Evolutionary conservation across 2,888 invertebrate species (phyloP), one percentile per base, ranked within the genome.

Genomic region (Lamproptera curius): DNA sequence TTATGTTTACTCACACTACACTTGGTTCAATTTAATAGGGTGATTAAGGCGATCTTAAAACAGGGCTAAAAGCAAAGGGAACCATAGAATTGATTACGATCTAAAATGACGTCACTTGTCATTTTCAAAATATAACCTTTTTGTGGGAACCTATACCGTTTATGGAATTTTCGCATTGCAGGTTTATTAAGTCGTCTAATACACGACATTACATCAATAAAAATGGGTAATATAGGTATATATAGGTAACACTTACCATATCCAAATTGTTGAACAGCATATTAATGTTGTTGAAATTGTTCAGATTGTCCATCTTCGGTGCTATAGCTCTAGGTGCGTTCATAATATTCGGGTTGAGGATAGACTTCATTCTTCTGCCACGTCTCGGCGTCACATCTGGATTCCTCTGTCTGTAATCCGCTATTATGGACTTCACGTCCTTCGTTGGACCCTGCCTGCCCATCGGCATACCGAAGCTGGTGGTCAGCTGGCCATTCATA

Each of bases 361-460:
- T 76, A 1, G 89, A 86, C 63, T 91, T 90, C 74, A 92, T 90
- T 39, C 92, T 75, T 16, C 92, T 83, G 2, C 92, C 92, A 58
- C 93, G 89, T 57, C 93, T 77, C 0, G 94, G 94, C 0, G 93
- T 91, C 2, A 91, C 83, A 56, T 95, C 94, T 0, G 94, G 93
- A 75, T 94, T 93, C 56, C 92, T 87, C 55, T 93, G 92, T 56
- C 94, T 90, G 65, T 94, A 94, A 68, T 95, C 95, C 0, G 94
- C 94, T 63, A 94, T 94, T 46, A 95, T 93, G 2, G 94, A 93
- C 67, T 94, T 92, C 0, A 95, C 95, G 70, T 95, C 94, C 50
- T 94, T 91, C n/a, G 93, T 92, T 0, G 93, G 92, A 0, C 94
- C 92, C 65, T 94, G 94, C 0, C 93, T 86, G 0, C 93, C 93